Percentiles rank a stretch among this genome's conserved stretches.
Conservation (phyloP, 2,888 invertebrate species). For the Rhyacophila evoluta region DNA sequence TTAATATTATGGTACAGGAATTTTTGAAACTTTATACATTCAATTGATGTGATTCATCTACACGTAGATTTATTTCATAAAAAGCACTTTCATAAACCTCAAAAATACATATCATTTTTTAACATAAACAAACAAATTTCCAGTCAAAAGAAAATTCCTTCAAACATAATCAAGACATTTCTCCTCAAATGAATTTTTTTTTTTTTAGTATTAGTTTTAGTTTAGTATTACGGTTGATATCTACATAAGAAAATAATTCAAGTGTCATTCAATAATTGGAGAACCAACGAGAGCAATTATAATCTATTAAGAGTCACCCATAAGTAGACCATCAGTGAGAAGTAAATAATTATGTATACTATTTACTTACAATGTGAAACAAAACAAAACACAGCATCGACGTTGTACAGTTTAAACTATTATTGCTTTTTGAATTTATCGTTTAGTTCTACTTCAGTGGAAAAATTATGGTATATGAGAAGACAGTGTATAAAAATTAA, state of each 20-base stretch:
- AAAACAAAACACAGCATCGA: neutral
- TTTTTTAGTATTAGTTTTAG: too few species aligned
- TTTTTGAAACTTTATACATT: constrained; percentile 22
- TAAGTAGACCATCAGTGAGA: neutral
- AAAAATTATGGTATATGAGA: too few species aligned
- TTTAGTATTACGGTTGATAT: too few species aligned
- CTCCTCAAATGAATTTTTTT: too few species aligned
- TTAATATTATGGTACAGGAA: constrained; percentile 22
- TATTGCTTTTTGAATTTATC: neutral
- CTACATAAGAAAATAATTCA: too few species aligned
- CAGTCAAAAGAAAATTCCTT: neutral
- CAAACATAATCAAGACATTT: neutral
- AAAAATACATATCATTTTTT: neutral
- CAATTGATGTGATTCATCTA: constrained; percentile 15
- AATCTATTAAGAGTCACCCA: neutral
- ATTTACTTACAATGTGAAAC: too few species aligned
- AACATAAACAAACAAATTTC: too few species aligned
- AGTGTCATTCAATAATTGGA: neutral
- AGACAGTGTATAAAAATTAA: too few species aligned
- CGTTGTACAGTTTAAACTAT: neutral
- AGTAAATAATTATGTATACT: too few species aligned
- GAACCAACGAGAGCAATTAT: neutral
- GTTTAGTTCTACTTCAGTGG: neutral
- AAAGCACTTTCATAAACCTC: neutral
- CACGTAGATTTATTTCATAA: neutral